phyloP scores from a whole-genome alignment of 2,113 vertebrate genomes.

The Colistium nudipinnis region DNA sequence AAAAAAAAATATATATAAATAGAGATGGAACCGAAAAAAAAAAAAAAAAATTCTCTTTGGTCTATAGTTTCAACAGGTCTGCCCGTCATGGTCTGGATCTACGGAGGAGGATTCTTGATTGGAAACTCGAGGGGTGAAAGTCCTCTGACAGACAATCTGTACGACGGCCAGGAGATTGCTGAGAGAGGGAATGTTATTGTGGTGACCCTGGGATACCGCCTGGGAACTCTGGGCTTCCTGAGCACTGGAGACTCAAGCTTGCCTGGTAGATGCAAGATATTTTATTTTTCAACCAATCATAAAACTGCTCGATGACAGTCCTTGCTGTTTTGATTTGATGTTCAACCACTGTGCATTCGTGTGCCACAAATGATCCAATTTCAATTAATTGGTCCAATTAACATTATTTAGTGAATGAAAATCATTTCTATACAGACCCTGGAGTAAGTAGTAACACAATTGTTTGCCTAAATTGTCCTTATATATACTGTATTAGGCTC shows the following conservation, averaged over 20 bases:
- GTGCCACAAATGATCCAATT: no score
- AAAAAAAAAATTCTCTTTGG: neutral
- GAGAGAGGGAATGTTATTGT: constrained; percentile 90
- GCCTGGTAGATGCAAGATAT: no score
- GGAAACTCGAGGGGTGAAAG: constrained; percentile 86
- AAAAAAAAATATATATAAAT: neutral
- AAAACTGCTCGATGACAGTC: no score
- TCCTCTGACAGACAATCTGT: constrained; percentile 88
- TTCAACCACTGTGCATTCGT: no score
- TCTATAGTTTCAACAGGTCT: constrained; percentile 85
- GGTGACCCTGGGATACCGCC: constrained; percentile 90
- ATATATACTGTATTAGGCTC: no score
- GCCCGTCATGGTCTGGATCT: constrained; percentile 94
- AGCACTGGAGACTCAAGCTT: constrained; percentile 88
- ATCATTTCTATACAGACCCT: no score
- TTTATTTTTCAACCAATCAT: no score
- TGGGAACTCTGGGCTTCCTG: constrained; percentile 92
- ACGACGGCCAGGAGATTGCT: constrained; percentile 88
- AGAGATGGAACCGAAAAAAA: neutral
- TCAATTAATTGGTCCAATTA: no score
- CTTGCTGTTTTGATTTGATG: no score
- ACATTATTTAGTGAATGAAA: no score
- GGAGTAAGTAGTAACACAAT: neutral
- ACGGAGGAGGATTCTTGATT: constrained; percentile 86
- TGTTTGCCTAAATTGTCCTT: neutral